phyloP scores from a whole-genome alignment of 2,888 invertebrate genomes.

The Antheraea yamamai region DNA sequence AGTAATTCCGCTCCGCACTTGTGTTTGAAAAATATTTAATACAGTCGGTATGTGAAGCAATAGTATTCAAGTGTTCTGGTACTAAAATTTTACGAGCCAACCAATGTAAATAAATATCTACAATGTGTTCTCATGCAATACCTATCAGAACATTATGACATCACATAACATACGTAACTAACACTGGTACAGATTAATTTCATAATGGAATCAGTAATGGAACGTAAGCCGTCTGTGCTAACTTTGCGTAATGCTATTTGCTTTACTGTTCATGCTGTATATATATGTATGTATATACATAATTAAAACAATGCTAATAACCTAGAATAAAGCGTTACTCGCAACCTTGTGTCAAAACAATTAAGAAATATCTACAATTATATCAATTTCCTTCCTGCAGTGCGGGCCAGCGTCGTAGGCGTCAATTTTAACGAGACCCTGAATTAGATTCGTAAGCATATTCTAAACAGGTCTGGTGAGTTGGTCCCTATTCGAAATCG shows the following conservation, averaged over 20 bases:
- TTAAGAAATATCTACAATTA: slow-evolving; percentile 28
- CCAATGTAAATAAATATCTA: slow-evolving; percentile 20
- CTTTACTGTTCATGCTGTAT: neutral
- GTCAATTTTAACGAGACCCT: slow-evolving; percentile 26
- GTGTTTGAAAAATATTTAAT: neutral
- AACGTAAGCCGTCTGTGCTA: slow-evolving; percentile 29
- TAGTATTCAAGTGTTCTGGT: neutral
- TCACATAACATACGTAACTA: slow-evolving; percentile 17
- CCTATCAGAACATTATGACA: slow-evolving; percentile 29
- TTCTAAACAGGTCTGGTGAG: slow-evolving; percentile 30
- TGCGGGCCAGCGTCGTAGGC: slow-evolving; percentile 21
- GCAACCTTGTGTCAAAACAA: slow-evolving; percentile 29
- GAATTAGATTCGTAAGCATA: slow-evolving; percentile 8
- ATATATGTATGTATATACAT: neutral
- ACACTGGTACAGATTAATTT: slow-evolving; percentile 33
- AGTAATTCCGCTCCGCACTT: neutral
- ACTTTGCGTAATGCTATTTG: slow-evolving; percentile 30
- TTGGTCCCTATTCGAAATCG: slow-evolving; percentile 49
- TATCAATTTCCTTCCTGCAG: slow-evolving; percentile 34
- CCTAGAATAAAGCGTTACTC: slow-evolving; percentile 17
- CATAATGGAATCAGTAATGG: slow-evolving; percentile 32
- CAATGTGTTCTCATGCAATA: slow-evolving; percentile 21
- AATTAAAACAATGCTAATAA: slow-evolving; percentile 15
- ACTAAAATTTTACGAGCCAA: slow-evolving; percentile 23
- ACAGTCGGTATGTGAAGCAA: slow-evolving; percentile 1